Percentiles rank a stretch among this genome's conserved stretches.
These are phyloP conservation scores for Apostichopus japonicus DNA, from an alignment of 35 echinoderm and acorn worm genomes.

Conservation along the genomic window DNA sequence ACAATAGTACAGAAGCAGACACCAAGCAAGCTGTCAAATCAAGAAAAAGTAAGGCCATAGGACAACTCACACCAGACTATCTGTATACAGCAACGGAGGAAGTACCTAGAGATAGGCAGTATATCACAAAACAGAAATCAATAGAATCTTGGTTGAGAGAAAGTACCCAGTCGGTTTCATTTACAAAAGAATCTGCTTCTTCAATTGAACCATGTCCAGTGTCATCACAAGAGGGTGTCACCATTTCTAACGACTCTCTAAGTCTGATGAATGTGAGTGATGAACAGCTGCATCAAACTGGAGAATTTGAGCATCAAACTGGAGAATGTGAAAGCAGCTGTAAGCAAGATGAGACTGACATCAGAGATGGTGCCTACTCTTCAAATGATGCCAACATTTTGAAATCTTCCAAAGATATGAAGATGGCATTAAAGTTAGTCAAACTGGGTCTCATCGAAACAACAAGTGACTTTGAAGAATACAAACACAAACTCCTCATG, in stretches of 20 bases:
- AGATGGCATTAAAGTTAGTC: not conserved
- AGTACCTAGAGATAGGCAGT: not conserved
- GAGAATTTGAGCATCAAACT: not conserved
- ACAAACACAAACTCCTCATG: not conserved
- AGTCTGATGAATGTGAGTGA: conserved; percentile 2
- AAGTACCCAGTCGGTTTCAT: not conserved
- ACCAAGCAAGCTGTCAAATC: not conserved
- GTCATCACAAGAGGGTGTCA: not conserved
- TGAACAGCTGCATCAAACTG: not conserved
- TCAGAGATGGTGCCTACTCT: not conserved
- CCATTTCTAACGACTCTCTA: not conserved
- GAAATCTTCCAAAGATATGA: not conserved
- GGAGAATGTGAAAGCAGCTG: not conserved
- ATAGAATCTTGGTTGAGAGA: not conserved
- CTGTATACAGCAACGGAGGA: not conserved
- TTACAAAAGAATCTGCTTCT: not conserved
- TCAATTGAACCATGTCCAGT: not conserved
- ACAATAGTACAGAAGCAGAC: not conserved
- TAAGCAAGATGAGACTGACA: not conserved
- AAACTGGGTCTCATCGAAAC: not conserved
- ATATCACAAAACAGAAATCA: not conserved
- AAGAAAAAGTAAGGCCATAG: not conserved
- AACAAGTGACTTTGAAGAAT: not conserved
- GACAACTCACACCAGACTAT: not conserved
- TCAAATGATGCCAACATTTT: not conserved